phyloP scores from a whole-genome alignment of 2,888 invertebrate species.

The Amblyjoppa proteus region DNA sequence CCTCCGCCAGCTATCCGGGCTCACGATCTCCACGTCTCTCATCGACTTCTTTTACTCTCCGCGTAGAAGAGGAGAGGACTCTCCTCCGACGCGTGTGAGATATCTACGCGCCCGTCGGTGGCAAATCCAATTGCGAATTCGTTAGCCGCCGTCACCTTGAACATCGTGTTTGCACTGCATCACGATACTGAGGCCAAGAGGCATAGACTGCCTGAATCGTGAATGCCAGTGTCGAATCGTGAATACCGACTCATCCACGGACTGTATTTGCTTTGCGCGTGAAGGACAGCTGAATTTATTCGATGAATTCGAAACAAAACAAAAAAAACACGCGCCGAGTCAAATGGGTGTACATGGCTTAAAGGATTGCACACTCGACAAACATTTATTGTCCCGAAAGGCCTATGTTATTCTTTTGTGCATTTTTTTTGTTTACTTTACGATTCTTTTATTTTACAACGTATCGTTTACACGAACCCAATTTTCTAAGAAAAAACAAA shows the following conservation, averaged over 20 bases:
- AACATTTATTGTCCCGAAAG: too few relatives aligned
- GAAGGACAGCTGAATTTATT: background rate
- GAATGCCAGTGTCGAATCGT: conserved; percentile 6
- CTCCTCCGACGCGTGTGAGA: conserved; percentile 45
- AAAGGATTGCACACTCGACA: too few relatives aligned
- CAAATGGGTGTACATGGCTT: too few relatives aligned
- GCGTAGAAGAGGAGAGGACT: conserved; percentile 24
- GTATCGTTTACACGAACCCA: too few relatives aligned
- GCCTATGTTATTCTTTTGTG: too few relatives aligned
- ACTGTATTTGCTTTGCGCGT: background rate
- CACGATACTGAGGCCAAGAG: conserved; percentile 31
- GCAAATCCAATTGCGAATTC: conserved; percentile 64
- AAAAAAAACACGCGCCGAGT: too few relatives aligned
- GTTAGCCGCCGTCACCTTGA: conserved; percentile 63
- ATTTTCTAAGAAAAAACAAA: too few relatives aligned
- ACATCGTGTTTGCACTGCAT: conserved; percentile 48
- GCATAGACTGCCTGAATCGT: conserved; percentile 3
- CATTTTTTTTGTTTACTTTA: too few relatives aligned
- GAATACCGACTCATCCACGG: background rate
- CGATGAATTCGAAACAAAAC: background rate
- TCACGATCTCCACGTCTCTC: conserved; percentile 20
- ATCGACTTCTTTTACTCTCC: conserved; percentile 30
- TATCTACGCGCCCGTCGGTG: conserved; percentile 41
- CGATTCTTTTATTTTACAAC: too few relatives aligned
- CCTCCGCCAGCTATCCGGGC: background rate